These are phyloP conservation scores for Ceratina calcarata DNA, from an alignment of 1,140 invertebrate species.

Conservation along the genomic window DNA sequence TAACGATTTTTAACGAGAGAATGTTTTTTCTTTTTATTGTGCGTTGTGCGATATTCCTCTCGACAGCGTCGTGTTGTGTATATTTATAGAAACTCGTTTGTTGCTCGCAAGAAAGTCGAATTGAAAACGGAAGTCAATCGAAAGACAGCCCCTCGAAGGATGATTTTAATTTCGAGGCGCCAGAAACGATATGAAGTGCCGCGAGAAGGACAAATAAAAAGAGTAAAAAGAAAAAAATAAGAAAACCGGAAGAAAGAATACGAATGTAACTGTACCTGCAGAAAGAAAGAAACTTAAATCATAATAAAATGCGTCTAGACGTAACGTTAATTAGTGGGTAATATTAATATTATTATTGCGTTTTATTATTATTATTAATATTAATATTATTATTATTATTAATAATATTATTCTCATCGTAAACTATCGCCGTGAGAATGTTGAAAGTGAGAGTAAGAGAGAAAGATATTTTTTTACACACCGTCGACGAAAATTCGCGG, in stretches of 20 bases:
- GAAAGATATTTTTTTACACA: constrained; percentile 59
- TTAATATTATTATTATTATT: constrained; percentile 49
- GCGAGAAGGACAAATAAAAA: background rate
- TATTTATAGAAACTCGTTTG: constrained; percentile 41
- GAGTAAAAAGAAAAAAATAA: background rate
- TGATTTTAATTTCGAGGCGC: background rate
- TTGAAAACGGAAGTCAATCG: too few species aligned
- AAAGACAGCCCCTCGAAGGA: background rate
- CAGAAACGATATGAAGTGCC: background rate
- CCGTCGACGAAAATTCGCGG: constrained; percentile 6
- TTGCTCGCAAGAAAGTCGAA: constrained; percentile 7
- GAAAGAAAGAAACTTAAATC: constrained; percentile 59
- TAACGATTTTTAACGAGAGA: constrained; percentile 17
- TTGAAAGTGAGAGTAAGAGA: constrained; percentile 30
- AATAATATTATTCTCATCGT: constrained; percentile 28
- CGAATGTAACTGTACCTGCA: constrained; percentile 61
- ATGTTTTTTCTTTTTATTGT: constrained; percentile 23
- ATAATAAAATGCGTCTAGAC: constrained; percentile 61
- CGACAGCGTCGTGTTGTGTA: constrained; percentile 31
- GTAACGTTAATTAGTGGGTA: constrained; percentile 69
- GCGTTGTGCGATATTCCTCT: constrained; percentile 22
- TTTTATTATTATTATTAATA: constrained; percentile 63
- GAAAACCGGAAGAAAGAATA: constrained; percentile 1
- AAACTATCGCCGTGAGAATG: constrained; percentile 30
- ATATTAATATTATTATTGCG: constrained; percentile 64